Base-by-base conservation (phyloP, 2,888 invertebrate species). In the Perizoma flavofasciatum region DNA sequence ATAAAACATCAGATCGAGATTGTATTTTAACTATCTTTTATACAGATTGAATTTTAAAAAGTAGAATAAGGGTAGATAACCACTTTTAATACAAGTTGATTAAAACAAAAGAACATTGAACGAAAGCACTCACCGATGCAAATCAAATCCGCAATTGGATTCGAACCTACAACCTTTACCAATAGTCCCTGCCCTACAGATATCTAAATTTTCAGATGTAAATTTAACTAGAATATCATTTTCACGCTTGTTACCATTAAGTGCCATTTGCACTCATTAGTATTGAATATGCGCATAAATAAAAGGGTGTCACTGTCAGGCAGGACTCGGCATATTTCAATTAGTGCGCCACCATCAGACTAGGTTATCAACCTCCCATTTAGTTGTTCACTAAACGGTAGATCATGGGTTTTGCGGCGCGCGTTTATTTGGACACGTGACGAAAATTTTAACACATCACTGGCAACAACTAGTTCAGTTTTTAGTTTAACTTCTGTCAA, bases 361-460 rank as follows among this genome's bases (percentile, higher is more conserved):
- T 51, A 52, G 63, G 68, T 68, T 63, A 58, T 65, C 59, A 65
- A 70, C 70, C 66, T 61, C 48, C 48, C 58, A 61, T 69, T 55
- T 63, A 62, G 49, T 54, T 61, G 49, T 48, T 51, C 65, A 68
- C 74, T 79, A 79, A 82, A 76, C 73, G 68, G 71, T 66, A 79
- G 69, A 77, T 78, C 78, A 75, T 79, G 75, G 56, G 71, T 70
- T 75, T 74, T 72, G 35, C 67, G 75, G 63, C 65, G 62, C 50
- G 61, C 50, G 63, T 63, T 59, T 67, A 68, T 69, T 61, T 67
- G 63, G 54, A 69, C 60, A 60, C 83, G 82, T 83, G 84, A 81
- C 63, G 66, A 67, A 56, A 72, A 64, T 74, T 73, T 86, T 84
- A 79, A 74, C 81, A 77, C 79, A 63, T 65, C 61, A 52, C 59